These are phyloP conservation scores for Premnoplex brunnescens DNA, from an alignment of 2,797 vertebrate genomes.

Conservation along the genomic window DNA sequence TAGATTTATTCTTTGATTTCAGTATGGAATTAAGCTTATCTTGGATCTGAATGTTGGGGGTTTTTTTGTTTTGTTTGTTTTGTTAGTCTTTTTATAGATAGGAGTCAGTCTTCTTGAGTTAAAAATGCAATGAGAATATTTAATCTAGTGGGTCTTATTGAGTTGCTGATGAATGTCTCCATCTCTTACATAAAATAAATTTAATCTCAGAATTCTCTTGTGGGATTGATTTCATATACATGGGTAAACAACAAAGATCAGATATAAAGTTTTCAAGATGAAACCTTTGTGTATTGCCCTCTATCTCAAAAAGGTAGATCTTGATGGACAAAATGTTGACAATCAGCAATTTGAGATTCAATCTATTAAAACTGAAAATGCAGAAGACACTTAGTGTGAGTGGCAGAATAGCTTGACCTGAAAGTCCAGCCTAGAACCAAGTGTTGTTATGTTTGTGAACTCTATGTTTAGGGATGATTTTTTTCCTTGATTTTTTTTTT, in stretches of 20 bases:
- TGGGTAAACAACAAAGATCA: neutral
- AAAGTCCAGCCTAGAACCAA: neutral
- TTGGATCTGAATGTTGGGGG: neutral
- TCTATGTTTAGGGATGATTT: neutral
- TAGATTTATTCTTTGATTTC: neutral
- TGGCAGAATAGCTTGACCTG: neutral
- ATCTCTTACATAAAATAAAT: neutral
- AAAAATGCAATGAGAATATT: neutral
- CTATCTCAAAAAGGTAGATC: neutral
- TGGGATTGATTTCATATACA: neutral
- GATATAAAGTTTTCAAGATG: neutral
- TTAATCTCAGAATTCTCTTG: neutral
- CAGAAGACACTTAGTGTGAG: neutral
- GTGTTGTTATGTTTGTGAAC: neutral
- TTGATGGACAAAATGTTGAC: neutral
- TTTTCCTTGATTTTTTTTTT: neutral
- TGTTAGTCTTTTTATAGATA: neutral
- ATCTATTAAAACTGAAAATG: neutral
- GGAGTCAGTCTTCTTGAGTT: neutral
- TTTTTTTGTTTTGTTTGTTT: neutral
- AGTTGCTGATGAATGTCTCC: neutral
- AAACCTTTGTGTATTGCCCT: neutral
- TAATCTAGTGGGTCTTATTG: neutral
- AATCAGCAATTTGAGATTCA: neutral
- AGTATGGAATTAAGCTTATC: neutral